Conservation (phyloP, 2,797 vertebrate species). For the Columba guinea region DNA sequence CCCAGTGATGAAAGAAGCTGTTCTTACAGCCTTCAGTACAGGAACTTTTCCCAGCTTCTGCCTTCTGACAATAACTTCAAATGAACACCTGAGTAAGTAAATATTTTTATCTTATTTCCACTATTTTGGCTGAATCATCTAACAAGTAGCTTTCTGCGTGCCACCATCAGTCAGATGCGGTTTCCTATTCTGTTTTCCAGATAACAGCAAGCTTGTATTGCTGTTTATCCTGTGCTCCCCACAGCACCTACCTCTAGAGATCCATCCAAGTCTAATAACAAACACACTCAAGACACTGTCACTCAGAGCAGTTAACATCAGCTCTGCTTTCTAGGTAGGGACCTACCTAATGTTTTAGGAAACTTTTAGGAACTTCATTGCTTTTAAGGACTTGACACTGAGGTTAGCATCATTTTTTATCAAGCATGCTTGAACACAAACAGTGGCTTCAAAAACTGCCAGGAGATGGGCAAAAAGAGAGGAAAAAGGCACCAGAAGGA, state of each 20-base stretch:
- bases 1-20: neutral
- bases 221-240: neutral
- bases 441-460: neutral
- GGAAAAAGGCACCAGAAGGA: neutral
- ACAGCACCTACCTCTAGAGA: neutral
- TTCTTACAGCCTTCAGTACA: neutral
- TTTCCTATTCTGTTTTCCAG: neutral
- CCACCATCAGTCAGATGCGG: neutral
- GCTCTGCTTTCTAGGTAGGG: neutral
- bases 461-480: neutral
- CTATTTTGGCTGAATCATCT: neutral
- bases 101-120: slow-evolving; percentile 1
- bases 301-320: neutral
- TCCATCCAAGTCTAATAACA: neutral
- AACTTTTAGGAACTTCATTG: neutral
- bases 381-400: neutral
- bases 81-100: neutral
- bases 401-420: neutral
- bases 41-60: neutral
- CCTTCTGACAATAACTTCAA: slow-evolving; percentile 10
- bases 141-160: neutral
- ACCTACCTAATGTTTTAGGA: neutral
- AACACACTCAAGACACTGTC: neutral
- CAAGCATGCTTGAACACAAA: neutral
- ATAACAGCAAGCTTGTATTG: neutral